phyloP scores from a whole-genome alignment of 2,888 invertebrate genomes.

The Nemoura dubitans region DNA sequence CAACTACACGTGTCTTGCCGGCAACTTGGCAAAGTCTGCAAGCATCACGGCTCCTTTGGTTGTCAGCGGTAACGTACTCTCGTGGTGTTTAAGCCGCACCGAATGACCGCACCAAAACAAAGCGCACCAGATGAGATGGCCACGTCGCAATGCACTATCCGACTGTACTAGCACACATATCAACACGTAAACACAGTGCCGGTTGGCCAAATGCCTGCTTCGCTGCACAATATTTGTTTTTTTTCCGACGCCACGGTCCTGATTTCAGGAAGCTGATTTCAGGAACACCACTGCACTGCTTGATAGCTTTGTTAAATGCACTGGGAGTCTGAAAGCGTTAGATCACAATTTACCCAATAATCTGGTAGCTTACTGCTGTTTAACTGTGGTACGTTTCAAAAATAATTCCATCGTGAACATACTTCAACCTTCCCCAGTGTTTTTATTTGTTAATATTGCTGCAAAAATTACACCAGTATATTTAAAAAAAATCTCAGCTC shows the following conservation, averaged over 20 bases:
- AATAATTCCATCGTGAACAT: no score
- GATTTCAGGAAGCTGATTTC: conserved; percentile 12
- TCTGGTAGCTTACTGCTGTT: no score
- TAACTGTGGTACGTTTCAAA: no score
- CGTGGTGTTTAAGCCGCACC: conserved; percentile 43
- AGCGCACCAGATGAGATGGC: conserved; percentile 44
- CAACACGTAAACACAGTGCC: conserved; percentile 18
- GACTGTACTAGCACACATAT: conserved; percentile 32
- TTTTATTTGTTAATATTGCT: no score
- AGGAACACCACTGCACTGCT: conserved; percentile 48
- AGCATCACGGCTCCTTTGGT: conserved; percentile 54
- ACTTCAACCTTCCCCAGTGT: no score
- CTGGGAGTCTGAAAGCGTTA: conserved; percentile 17
- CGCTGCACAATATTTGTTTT: conserved; percentile 12
- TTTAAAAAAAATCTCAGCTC: no score
- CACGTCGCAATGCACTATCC: conserved; percentile 42
- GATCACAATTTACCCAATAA: conserved; percentile 22
- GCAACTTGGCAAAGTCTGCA: conserved; percentile 54
- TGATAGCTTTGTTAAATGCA: conserved; percentile 50
- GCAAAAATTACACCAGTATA: no score
- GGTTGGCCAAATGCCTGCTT: conserved; percentile 16
- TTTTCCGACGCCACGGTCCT: neutral
- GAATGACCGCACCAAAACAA: conserved; percentile 36
- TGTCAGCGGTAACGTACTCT: conserved; percentile 53
- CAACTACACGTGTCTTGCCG: conserved; percentile 56